These are phyloP conservation scores for Archaeoteleia sp. DNA, from an alignment of 2,888 invertebrate species.

Conservation along the genomic window DNA sequence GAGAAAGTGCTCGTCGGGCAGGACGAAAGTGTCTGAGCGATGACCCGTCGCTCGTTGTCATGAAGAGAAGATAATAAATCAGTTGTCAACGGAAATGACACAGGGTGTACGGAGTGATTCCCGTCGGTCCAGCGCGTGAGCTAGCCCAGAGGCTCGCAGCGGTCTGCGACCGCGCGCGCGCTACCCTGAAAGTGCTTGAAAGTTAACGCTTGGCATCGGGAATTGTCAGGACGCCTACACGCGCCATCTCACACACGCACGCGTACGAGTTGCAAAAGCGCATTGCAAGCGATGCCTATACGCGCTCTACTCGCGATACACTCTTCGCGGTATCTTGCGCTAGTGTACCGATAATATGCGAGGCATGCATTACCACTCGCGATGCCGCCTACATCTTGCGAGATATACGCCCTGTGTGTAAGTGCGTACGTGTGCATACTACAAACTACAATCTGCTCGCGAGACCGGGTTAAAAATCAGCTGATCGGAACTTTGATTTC, in stretches of 20 bases:
- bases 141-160: constrained; percentile 17
- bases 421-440: neutral
- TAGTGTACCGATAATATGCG: constrained; percentile 36
- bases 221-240: constrained; percentile 62
- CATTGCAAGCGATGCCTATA: constrained; percentile 33
- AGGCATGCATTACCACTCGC: constrained; percentile 21
- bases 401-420: constrained; percentile 5
- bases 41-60: constrained; percentile 14
- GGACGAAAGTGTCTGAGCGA: constrained; percentile 5
- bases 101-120: constrained; percentile 41
- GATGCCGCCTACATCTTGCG: constrained; percentile 41
- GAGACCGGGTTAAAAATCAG: neutral
- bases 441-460: neutral
- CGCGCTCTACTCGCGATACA: constrained; percentile 34
- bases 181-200: constrained; percentile 13
- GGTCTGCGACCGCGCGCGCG: constrained; percentile 42
- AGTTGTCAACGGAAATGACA: constrained; percentile 65
- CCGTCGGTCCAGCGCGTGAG: constrained; percentile 42
- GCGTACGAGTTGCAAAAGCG: constrained; percentile 48
- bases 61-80: constrained; percentile 60
- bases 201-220: constrained; percentile 52
- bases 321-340: constrained; percentile 27
- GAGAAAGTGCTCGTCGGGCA: neutral
- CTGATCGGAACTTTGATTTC: neutral
- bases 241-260: constrained; percentile 41